Conservation (phyloP, 2,888 invertebrate species). For the Acrobasis repandana region DNA sequence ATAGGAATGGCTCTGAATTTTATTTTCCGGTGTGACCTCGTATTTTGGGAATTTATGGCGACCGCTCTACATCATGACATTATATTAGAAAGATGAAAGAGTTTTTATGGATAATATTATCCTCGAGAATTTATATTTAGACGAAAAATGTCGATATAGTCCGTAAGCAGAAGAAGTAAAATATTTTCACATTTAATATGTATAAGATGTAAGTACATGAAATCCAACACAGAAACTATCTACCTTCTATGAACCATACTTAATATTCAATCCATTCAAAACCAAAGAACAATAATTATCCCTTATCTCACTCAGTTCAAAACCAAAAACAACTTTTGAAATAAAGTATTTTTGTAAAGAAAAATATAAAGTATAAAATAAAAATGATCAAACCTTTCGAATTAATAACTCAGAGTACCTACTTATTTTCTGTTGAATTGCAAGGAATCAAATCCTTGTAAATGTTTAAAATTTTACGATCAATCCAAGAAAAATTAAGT, state of each 20-base stretch:
- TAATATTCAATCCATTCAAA: too few relatives aligned
- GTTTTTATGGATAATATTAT: constrained; percentile 19
- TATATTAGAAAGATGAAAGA: constrained; percentile 21
- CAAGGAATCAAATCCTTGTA: constrained; percentile 19
- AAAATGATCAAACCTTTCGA: too few relatives aligned
- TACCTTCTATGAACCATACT: too few relatives aligned
- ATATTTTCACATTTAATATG: background rate
- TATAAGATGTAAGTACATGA: background rate
- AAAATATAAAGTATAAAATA: too few relatives aligned
- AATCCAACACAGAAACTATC: too few relatives aligned
- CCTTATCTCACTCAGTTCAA: too few relatives aligned
- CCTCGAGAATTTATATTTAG: constrained; percentile 2
- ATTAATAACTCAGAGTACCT: too few relatives aligned
- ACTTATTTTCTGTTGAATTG: too few relatives aligned
- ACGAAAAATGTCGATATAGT: background rate
- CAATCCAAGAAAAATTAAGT: constrained; percentile 44
- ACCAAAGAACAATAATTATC: too few relatives aligned
- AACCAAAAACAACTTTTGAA: too few relatives aligned
- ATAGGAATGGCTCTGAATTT: constrained; percentile 22
- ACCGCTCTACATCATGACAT: constrained; percentile 22
- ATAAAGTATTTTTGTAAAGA: too few relatives aligned
- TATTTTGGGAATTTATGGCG: constrained; percentile 19
- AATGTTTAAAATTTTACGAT: constrained; percentile 43
- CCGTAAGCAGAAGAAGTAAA: background rate
- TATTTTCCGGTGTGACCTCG: constrained; percentile 17